Evolutionary conservation across 2,888 invertebrate genomes (phyloP).

Genomic region (Cheilosia scutellata): DNA sequence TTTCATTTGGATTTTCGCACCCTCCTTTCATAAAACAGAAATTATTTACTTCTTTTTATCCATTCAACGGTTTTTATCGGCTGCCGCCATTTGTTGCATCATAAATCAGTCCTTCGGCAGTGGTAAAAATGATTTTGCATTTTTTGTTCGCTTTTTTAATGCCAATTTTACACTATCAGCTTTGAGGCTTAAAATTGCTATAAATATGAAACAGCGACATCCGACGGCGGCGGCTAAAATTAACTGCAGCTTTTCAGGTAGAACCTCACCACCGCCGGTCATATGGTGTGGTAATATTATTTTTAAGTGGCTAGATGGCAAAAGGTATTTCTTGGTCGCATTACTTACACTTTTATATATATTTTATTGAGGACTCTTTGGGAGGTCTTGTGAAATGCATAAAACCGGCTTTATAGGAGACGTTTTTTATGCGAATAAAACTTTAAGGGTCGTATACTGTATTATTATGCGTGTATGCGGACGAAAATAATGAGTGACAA

Average conservation of each 20-base stretch:
- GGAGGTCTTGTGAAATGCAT: slow-evolving; percentile 23
- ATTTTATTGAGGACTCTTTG: slow-evolving; percentile 15
- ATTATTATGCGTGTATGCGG: no score
- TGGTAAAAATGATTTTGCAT: slow-evolving; percentile 37
- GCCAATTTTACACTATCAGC: slow-evolving; percentile 61
- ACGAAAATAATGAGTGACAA: slow-evolving; percentile 48
- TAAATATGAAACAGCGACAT: slow-evolving; percentile 67
- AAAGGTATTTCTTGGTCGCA: slow-evolving; percentile 16
- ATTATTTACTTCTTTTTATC: slow-evolving; percentile 29
- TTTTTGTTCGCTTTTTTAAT: slow-evolving; percentile 30
- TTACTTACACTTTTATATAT: slow-evolving; percentile 52
- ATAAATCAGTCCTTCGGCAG: slow-evolving; percentile 64
- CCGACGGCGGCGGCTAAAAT: slow-evolving; percentile 53
- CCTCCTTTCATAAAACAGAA: background rate
- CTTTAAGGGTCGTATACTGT: slow-evolving; percentile 14
- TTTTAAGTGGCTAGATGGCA: slow-evolving; percentile 24
- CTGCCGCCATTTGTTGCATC: slow-evolving; percentile 54
- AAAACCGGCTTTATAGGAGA: slow-evolving; percentile 15
- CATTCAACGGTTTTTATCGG: slow-evolving; percentile 51
- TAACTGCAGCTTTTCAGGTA: slow-evolving; percentile 55
- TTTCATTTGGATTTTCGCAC: slow-evolving; percentile 7
- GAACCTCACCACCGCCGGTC: slow-evolving; percentile 14
- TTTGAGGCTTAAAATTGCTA: slow-evolving; percentile 47
- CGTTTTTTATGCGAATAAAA: slow-evolving; percentile 40
- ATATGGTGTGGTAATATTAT: background rate